Conservation (phyloP, 2,113 vertebrate genomes). For the Sinocyclocheilus rhinocerous region DNA sequence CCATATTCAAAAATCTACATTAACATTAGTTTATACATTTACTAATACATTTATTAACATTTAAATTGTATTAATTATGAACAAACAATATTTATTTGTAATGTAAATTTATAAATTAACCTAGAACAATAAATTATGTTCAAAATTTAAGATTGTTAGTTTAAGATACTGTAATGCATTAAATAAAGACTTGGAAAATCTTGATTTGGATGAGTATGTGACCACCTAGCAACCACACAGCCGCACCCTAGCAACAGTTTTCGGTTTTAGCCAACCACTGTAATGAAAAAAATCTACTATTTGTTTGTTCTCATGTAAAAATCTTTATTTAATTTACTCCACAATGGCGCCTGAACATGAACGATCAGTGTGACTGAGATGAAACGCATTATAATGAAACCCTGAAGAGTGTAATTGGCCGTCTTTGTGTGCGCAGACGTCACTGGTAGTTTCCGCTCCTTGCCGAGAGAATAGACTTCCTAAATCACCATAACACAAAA, state of each 20-base stretch:
- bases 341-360: conserved; percentile 11
- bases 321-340: conserved; percentile 1
- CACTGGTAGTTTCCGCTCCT: conserved; percentile 9
- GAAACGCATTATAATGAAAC: conserved; percentile 28
- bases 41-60: too few species aligned
- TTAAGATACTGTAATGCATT: too few species aligned
- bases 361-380: conserved; percentile 7
- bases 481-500: conserved; percentile 38
- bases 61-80: too few species aligned
- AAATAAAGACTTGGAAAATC: too few species aligned
- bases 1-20: too few species aligned
- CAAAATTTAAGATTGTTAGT: too few species aligned
- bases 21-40: too few species aligned
- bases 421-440: conserved; percentile 2
- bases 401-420: conserved; percentile 9
- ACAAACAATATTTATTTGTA: too few species aligned
- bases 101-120: too few species aligned
- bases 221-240: background rate
- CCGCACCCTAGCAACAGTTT: background rate
- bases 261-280: background rate
- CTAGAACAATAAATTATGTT: too few species aligned
- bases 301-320: conserved; percentile 5
- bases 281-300: background rate
- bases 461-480: conserved; percentile 28
- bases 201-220: background rate